Conservation (phyloP, 2,797 vertebrate species). For the Hippocampus kuda region DNA sequence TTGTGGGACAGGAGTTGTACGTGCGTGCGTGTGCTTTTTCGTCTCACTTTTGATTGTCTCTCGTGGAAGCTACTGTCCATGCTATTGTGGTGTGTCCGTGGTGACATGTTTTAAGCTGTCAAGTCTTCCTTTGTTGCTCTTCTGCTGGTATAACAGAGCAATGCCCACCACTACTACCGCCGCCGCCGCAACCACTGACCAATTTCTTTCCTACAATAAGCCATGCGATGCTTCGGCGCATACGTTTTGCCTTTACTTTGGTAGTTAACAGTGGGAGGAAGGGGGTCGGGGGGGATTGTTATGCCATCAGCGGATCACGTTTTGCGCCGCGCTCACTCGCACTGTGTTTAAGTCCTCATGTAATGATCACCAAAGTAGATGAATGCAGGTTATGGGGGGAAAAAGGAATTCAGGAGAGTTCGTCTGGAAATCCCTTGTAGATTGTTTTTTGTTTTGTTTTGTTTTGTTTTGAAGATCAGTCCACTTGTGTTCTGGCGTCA, state of each 20-base stretch:
- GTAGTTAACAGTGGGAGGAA: conserved; percentile 50
- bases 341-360: conserved; percentile 48
- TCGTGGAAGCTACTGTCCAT: conserved; percentile 56
- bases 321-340: conserved; percentile 38
- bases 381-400: conserved; percentile 14
- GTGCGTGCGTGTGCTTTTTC: conserved; percentile 36
- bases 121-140: conserved; percentile 74
- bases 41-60: conserved; percentile 64
- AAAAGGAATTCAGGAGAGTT: conserved; percentile 45
- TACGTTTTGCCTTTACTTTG: conserved; percentile 65
- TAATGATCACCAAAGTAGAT: conserved; percentile 63
- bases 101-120: conserved; percentile 59
- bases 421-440: not conserved
- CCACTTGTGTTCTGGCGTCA: not conserved
- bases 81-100: conserved; percentile 57
- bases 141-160: conserved; percentile 61
- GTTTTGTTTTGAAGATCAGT: not conserved
- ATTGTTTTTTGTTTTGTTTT: not conserved
- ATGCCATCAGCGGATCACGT: conserved; percentile 51
- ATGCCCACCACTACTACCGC: conserved; percentile 40
- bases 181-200: conserved; percentile 46
- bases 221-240: conserved; percentile 71
- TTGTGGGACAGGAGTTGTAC: conserved; percentile 66
- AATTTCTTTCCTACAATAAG: conserved; percentile 63
- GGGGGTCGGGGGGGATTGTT: conserved; percentile 34